Evolutionary conservation across 92 coral and sea anemone genomes (phyloP).

Genomic region (Pocillopora grandis): DNA sequence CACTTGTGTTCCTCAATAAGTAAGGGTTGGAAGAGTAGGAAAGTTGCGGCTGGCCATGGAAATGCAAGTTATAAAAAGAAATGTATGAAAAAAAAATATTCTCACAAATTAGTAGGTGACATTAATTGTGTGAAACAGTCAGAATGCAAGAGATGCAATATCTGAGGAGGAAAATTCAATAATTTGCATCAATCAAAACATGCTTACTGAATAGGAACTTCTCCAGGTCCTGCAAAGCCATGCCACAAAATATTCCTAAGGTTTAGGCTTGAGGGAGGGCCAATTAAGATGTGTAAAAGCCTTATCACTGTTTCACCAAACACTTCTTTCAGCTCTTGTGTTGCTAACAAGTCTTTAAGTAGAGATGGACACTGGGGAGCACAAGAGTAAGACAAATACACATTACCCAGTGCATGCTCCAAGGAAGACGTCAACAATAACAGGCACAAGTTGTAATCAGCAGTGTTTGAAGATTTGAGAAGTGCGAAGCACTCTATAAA

Average conservation of each 20-base stretch:
- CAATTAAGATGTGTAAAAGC: conserved; percentile 71
- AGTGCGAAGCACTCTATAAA: conserved; percentile 61
- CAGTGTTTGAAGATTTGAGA: conserved; percentile 54
- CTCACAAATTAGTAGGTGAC: no score
- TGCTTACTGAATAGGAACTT: conserved; percentile 81
- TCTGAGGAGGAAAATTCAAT: no score
- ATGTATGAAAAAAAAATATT: no score
- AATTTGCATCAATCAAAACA: not conserved
- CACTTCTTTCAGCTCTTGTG: conserved; percentile 55
- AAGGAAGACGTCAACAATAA: conserved; percentile 74
- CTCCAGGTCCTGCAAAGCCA: conserved; percentile 85
- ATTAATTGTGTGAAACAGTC: no score
- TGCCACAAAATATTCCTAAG: conserved; percentile 94
- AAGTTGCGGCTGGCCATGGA: no score
- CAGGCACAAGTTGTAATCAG: conserved; percentile 49
- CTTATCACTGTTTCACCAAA: conserved; percentile 61
- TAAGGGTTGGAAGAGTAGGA: no score
- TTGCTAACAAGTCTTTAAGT: conserved; percentile 72
- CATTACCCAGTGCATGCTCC: conserved; percentile 86
- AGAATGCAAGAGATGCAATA: no score
- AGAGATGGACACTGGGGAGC: conserved; percentile 66
- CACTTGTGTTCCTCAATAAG: no score
- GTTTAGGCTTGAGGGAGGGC: conserved; percentile 87
- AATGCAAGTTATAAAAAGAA: no score
- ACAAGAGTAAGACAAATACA: conserved; percentile 52